Conservation (phyloP, 2,113 vertebrate species). For the Muntiacus muntjak region DNA sequence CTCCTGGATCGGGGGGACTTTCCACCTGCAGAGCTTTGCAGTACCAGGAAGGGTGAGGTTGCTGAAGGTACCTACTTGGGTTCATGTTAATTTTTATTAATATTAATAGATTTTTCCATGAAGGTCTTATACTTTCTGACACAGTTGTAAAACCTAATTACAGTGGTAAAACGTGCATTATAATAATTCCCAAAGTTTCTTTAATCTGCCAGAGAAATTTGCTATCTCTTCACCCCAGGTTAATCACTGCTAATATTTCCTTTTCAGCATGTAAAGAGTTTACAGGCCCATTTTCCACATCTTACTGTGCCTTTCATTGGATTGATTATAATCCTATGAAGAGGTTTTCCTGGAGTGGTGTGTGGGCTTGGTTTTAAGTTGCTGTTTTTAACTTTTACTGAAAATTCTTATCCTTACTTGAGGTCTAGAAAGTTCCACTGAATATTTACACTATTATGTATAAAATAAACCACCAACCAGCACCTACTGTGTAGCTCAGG, state of each 20-base stretch:
- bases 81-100: not conserved
- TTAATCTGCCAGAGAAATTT: not conserved
- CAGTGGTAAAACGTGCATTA: not conserved
- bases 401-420: not conserved
- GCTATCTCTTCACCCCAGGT: not conserved
- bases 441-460: not conserved
- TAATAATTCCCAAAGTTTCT: not conserved
- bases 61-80: not conserved
- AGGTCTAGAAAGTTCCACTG: not conserved
- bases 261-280: not conserved
- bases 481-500: not conserved
- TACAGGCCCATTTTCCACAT: not conserved
- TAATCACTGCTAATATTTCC: not conserved
- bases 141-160: not conserved
- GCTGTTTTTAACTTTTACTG: not conserved
- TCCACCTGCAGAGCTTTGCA: no score
- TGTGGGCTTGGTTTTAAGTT: not conserved
- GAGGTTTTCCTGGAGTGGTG: not conserved
- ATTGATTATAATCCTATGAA: not conserved
- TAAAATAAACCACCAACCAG: not conserved
- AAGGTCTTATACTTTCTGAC: not conserved
- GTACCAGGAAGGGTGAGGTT: not conserved
- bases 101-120: not conserved
- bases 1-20: rapidly evolving
- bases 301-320: not conserved